Evolutionary conservation across 2,888 invertebrate genomes (phyloP).

Genomic region (Apodemia mormo): DNA sequence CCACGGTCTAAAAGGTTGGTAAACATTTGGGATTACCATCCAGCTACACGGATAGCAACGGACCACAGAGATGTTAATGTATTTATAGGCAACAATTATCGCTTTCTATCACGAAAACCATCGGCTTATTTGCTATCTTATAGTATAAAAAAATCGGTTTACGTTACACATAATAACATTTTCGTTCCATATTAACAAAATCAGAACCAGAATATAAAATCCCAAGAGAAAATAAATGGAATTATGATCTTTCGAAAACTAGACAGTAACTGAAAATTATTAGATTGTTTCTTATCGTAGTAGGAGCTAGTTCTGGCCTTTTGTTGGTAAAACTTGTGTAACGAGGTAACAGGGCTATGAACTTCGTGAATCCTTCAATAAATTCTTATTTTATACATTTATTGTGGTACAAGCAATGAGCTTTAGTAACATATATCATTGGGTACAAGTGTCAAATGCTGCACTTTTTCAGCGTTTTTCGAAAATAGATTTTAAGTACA

Average conservation of each 20-base stretch:
- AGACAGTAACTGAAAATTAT: constrained; percentile 12
- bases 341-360: constrained; percentile 14
- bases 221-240: constrained; percentile 4
- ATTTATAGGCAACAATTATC: too few relatives aligned
- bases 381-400: constrained; percentile 16
- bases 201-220: neutral
- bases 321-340: constrained; percentile 8
- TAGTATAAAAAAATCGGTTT: too few relatives aligned
- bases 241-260: constrained; percentile 9
- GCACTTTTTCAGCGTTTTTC: too few relatives aligned
- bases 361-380: constrained; percentile 15
- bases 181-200: neutral
- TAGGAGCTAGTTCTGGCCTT: neutral
- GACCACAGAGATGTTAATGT: too few relatives aligned
- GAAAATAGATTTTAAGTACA: too few relatives aligned
- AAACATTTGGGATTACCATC: too few relatives aligned
- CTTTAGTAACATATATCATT: too few relatives aligned
- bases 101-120: too few relatives aligned
- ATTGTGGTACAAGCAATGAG: neutral
- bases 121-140: too few relatives aligned
- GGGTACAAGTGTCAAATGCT: too few relatives aligned
- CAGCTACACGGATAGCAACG: too few relatives aligned
- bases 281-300: constrained; percentile 12
- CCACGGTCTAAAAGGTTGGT: too few relatives aligned
- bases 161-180: neutral